Percentiles rank a stretch among this genome's conserved stretches.
Evolutionary conservation across 2,797 vertebrate genomes (phyloP).

Genomic region (Macropodus opercularis): DNA sequence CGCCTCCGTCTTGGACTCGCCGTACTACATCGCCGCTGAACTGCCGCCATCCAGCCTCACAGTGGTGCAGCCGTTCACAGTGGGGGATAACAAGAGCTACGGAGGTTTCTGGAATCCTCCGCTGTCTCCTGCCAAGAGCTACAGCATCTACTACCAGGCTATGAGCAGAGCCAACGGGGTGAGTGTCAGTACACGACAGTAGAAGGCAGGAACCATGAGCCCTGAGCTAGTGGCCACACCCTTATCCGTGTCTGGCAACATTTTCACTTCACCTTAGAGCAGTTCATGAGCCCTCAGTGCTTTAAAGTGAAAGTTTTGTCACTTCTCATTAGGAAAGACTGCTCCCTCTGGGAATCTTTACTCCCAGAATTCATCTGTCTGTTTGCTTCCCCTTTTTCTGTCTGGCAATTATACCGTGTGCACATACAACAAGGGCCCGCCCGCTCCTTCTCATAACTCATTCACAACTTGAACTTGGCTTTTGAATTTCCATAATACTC

Average conservation of each 20-base stretch:
- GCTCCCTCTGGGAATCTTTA: conserved; percentile 6
- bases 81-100: conserved; percentile 97
- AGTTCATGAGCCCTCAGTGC: neutral
- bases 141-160: conserved; percentile 98
- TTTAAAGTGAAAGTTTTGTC: neutral
- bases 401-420: conserved; percentile 29
- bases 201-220: no score
- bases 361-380: conserved; percentile 35
- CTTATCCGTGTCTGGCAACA: neutral
- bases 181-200: conserved; percentile 78
- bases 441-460: conserved; percentile 40
- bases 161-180: conserved; percentile 96
- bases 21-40: conserved; percentile 94
- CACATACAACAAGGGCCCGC: conserved; percentile 15
- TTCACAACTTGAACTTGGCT: conserved; percentile 49
- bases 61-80: conserved; percentile 91
- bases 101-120: conserved; percentile 98
- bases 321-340: no score
- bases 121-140: conserved; percentile 94
- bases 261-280: neutral
- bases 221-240: neutral
- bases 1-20: conserved; percentile 88
- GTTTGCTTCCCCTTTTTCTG: conserved; percentile 12
- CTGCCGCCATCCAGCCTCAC: conserved; percentile 90
- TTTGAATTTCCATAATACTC: conserved; percentile 59